Evolutionary conservation across 2,113 vertebrate species (phyloP), one percentile per base, ranked within the genome.

Genomic region (Neoarius graeffei): DNA sequence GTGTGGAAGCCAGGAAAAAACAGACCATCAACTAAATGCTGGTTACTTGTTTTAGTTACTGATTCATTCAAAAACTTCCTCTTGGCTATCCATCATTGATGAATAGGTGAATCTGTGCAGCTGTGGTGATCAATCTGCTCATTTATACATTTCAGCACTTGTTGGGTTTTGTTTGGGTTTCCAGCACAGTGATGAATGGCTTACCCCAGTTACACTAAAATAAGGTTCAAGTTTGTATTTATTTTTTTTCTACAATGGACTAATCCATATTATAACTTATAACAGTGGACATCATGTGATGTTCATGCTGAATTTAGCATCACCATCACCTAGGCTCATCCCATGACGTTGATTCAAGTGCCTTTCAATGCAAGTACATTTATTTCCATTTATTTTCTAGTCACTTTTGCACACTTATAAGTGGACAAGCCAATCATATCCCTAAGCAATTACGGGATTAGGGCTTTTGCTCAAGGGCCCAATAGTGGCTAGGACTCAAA

Each of bases 1-100:
- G 80, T 87, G 30, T 81, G 89, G 87, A 84, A 81, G 87, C 86
- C 85, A 90, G 90, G 89, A 91, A 90, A 90, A 90, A 91, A 91
- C 87, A 90, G 84, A 50, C 79, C 79, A 81, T 85, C 30, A 56
- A 42, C 84, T 56, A 67, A 87, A 66, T 59, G 64, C 81, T 73
- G 60, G 85, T 86, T 91, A 59, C 90, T 89, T 30, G 80, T 90
- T 90, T 90, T 88, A 91, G 90, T 80, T 50, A 83, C 88, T 69
- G 87, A 69, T 56, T 77, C 85, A 89, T 85, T 89, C 69, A 57
- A 62, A 80, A 73, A 80, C 87, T 84, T 81, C 86, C 50, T n/a
- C 35, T 59, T 86, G 10, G 42, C 50, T n/a, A 52, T 86, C 60
- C 52, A n/a, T 80, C 5, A 62, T 10, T 81, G 27, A n/a, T 81